These are phyloP conservation scores for Arctopsyche grandis DNA, from an alignment of 1,140 invertebrate species.

Conservation along the genomic window DNA sequence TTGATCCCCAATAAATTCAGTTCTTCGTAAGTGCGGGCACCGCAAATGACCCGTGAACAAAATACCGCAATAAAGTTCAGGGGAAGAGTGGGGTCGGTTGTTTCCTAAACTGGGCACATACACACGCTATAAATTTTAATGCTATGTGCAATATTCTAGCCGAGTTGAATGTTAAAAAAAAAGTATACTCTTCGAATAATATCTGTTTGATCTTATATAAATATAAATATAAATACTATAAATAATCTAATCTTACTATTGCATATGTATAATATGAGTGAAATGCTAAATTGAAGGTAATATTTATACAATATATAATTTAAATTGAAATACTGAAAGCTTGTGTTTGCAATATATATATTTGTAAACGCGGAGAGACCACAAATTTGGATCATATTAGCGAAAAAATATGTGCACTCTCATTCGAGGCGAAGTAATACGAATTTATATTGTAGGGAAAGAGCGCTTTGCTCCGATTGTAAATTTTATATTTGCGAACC, in stretches of 20 bases:
- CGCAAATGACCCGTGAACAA: slow-evolving; percentile 44
- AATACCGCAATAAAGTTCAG: slow-evolving; percentile 43
- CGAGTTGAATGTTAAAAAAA: neutral
- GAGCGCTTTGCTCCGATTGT: slow-evolving; percentile 2
- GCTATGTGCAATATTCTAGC: neutral
- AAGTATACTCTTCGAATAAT: no score
- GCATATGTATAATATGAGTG: no score
- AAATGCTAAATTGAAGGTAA: no score
- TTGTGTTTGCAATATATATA: neutral
- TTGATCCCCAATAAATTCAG: slow-evolving; percentile 30
- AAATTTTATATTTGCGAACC: slow-evolving; percentile 23
- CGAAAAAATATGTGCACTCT: slow-evolving; percentile 8
- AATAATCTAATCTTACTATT: no score
- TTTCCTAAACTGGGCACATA: slow-evolving; percentile 23
- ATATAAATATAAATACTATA: no score
- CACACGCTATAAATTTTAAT: slow-evolving; percentile 13
- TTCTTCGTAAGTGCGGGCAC: slow-evolving; percentile 31
- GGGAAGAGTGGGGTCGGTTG: slow-evolving; percentile 28
- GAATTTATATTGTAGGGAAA: slow-evolving; percentile 29
- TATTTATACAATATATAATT: no score
- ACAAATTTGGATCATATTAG: slow-evolving; percentile 7
- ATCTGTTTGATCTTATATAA: no score
- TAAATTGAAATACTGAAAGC: no score
- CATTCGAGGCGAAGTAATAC: slow-evolving; percentile 15
- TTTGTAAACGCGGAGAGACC: neutral